Percentiles rank a stretch among this genome's conserved stretches.
phyloP scores from a whole-genome alignment of 2,888 invertebrate species.

The Camptogramma bilineatum region DNA sequence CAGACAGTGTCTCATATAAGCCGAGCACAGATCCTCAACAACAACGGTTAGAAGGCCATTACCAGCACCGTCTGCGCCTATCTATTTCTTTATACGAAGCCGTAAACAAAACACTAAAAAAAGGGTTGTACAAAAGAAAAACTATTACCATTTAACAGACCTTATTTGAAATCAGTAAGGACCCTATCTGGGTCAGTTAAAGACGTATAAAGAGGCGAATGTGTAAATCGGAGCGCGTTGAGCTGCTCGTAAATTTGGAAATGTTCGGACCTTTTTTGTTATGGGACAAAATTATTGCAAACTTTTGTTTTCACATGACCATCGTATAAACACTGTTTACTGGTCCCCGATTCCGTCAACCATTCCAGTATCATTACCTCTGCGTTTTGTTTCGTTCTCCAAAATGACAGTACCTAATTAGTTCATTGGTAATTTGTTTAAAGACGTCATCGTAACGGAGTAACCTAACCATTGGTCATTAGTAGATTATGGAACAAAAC shows the following conservation, averaged over 20 bases:
- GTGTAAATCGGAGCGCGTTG: conserved; percentile 53
- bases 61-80: no score
- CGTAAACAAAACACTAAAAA: neutral
- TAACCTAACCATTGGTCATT: no score
- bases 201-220: conserved; percentile 47
- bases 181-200: conserved; percentile 38
- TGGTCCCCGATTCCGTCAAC: no score
- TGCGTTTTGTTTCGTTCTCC: no score
- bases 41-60: no score
- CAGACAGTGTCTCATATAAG: no score
- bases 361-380: no score
- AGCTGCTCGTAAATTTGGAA: conserved; percentile 64
- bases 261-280: conserved; percentile 51
- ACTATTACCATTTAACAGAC: conserved; percentile 41
- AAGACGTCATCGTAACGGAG: no score
- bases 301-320: neutral
- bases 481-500: no score
- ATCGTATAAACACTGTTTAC: neutral
- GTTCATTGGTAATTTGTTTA: no score
- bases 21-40: no score
- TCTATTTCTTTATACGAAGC: neutral
- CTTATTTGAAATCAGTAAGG: conserved; percentile 31
- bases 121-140: conserved; percentile 32
- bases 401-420: no score
- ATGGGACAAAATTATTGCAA: conserved; percentile 5